Evolutionary conservation across 2,888 invertebrate genomes (phyloP).

Genomic region (Drosophila macrospina): DNA sequence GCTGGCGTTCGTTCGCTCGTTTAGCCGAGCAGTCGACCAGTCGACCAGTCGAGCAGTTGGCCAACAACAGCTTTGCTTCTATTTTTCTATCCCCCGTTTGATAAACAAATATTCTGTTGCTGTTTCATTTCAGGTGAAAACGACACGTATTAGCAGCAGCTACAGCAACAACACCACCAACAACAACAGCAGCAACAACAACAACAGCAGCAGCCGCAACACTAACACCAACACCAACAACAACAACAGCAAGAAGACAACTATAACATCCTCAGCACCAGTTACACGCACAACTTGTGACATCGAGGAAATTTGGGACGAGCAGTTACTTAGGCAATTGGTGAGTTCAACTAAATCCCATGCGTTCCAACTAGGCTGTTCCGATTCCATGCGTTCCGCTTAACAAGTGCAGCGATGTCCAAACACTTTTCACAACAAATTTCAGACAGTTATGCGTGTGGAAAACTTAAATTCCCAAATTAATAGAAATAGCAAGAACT

Average conservation of each 20-base stretch:
- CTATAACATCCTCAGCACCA: slow-evolving; percentile 84
- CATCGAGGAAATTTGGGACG: slow-evolving; percentile 92
- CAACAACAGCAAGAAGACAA: slow-evolving; percentile 43
- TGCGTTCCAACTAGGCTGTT: background rate
- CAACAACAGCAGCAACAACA: slow-evolving; percentile 77
- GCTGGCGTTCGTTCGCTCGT: slow-evolving; percentile 53
- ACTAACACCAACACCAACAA: slow-evolving; percentile 74
- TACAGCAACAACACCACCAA: slow-evolving; percentile 80
- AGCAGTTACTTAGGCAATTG: slow-evolving; percentile 89
- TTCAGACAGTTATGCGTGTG: too few relatives aligned
- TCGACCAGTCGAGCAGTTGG: slow-evolving; percentile 29
- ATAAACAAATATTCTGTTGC: slow-evolving; percentile 61
- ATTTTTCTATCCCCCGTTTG: slow-evolving; percentile 48
- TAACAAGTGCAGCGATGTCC: too few relatives aligned
- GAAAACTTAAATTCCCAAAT: too few relatives aligned
- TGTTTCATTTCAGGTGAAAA: slow-evolving; percentile 86
- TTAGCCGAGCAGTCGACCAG: slow-evolving; percentile 34
- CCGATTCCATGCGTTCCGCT: slow-evolving; percentile 1
- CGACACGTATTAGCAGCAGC: slow-evolving; percentile 85
- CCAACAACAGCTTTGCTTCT: background rate
- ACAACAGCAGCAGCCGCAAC: slow-evolving; percentile 7
- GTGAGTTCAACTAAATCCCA: slow-evolving; percentile 85
- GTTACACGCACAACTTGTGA: slow-evolving; percentile 87
- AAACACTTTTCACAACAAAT: too few relatives aligned
- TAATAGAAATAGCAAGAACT: too few relatives aligned